A percentile compares a stretch with the other conserved stretches of the same genome.
Evolutionary conservation across 2,797 vertebrate genomes (phyloP).

Genomic region (Falco naumanni): DNA sequence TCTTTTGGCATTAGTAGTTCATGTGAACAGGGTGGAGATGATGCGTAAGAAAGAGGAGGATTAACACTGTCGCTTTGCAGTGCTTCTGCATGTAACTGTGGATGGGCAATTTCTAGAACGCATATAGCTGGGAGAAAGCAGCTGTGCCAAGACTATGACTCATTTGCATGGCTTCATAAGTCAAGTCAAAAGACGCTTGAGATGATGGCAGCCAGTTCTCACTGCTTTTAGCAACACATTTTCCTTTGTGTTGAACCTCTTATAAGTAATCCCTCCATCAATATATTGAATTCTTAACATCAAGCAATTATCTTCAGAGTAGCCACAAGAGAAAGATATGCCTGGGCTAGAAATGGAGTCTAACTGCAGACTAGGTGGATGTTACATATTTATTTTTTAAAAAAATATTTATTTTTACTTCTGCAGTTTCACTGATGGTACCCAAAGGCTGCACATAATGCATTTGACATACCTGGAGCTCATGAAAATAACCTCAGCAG

Average conservation of each 20-base stretch:
- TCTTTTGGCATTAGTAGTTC: background rate
- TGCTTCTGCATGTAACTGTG: background rate
- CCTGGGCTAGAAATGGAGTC: background rate
- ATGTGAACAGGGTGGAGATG: background rate
- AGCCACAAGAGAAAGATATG: background rate
- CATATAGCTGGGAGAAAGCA: background rate
- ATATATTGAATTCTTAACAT: background rate
- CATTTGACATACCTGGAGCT: background rate
- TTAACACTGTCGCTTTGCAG: background rate
- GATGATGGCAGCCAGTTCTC: background rate
- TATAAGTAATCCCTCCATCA: background rate
- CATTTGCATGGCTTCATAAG: background rate
- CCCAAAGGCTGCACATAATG: background rate
- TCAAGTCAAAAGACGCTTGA: background rate
- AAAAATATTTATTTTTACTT: too few relatives aligned
- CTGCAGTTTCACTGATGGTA: background rate
- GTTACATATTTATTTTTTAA: background rate
- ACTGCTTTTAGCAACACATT: background rate
- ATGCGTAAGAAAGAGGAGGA: background rate
- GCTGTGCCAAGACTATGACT: background rate
- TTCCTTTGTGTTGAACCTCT: background rate
- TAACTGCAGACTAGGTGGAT: background rate
- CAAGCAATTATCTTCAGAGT: background rate
- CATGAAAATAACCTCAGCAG: background rate
- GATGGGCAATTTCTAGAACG: background rate